phyloP scores from a whole-genome alignment of 2,888 invertebrate species.

The Deilephila porcellus region DNA sequence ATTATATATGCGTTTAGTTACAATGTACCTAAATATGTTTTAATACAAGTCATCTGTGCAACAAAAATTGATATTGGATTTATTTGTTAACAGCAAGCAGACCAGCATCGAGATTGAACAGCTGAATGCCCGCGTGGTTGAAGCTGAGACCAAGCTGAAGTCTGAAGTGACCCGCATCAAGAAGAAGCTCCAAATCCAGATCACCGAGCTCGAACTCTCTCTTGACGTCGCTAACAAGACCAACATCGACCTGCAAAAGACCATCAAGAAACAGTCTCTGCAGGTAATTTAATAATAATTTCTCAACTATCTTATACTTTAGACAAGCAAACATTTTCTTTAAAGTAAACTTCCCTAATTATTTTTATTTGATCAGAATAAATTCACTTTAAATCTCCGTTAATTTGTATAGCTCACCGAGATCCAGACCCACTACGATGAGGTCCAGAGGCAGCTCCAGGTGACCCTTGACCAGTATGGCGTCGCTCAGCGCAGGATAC shows the following conservation, averaged over 20 bases:
- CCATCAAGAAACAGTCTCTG: slow-evolving; percentile 98
- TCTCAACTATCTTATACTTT: not conserved
- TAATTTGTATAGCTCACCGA: slow-evolving; percentile 87
- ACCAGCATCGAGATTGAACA: slow-evolving; percentile 99
- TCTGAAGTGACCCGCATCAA: slow-evolving; percentile 98
- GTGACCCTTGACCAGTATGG: slow-evolving; percentile 97
- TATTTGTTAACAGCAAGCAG: slow-evolving; percentile 90
- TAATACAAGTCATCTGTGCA: not conserved
- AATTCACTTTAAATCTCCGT: not conserved
- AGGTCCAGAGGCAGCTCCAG: slow-evolving; percentile 97
- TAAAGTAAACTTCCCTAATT: too few relatives aligned
- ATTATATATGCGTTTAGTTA: not conserved
- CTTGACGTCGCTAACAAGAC: slow-evolving; percentile 99
- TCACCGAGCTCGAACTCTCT: slow-evolving; percentile 98
- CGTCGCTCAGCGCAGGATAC: slow-evolving; percentile 95
- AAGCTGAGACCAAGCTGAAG: slow-evolving; percentile 98
- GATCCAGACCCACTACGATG: slow-evolving; percentile 98
- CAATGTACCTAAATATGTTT: not conserved
- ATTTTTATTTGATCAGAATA: not conserved
- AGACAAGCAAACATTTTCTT: not conserved
- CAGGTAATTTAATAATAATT: slow-evolving; percentile 81
- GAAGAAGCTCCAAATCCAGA: slow-evolving; percentile 99
- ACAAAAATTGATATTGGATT: slow-evolving; percentile 16
- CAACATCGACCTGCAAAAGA: slow-evolving; percentile 98
- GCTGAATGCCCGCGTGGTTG: slow-evolving; percentile 96